These are phyloP conservation scores for Oreochromis mossambicus DNA, from an alignment of 2,797 vertebrate species.

Conservation along the genomic window DNA sequence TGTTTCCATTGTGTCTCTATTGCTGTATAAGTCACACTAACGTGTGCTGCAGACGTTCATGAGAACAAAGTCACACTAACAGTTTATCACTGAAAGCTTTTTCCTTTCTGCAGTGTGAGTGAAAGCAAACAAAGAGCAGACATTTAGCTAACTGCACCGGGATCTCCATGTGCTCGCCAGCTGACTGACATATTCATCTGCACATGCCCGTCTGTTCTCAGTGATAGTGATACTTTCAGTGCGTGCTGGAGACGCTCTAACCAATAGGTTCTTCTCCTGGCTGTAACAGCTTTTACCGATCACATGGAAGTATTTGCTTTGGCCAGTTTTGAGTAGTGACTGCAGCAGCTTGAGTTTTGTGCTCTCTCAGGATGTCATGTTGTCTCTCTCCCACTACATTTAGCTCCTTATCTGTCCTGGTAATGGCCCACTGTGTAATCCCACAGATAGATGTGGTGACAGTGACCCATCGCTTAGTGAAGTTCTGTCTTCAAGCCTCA, in stretches of 20 bases:
- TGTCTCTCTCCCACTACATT: neutral
- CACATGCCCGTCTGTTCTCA: neutral
- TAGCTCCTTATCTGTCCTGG: neutral
- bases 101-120: neutral
- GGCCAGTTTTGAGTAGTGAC: neutral
- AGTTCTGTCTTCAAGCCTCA: neutral
- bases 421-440: neutral
- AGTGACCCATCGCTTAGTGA: neutral
- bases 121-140: neutral
- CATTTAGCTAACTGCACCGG: neutral
- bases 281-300: neutral
- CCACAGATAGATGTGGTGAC: neutral
- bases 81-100: neutral
- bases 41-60: neutral
- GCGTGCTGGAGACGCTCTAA: neutral
- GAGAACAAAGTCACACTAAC: neutral
- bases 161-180: neutral
- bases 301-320: neutral
- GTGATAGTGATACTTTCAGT: neutral
- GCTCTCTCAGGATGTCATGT: neutral
- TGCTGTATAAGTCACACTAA: neutral
- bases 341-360: neutral
- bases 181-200: neutral
- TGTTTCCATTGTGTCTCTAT: neutral
- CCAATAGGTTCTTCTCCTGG: neutral